A percentile compares a stretch with the other conserved stretches of the same genome.
Evolutionary conservation across 2,888 invertebrate genomes (phyloP).

Genomic region (Prosapia bicincta): DNA sequence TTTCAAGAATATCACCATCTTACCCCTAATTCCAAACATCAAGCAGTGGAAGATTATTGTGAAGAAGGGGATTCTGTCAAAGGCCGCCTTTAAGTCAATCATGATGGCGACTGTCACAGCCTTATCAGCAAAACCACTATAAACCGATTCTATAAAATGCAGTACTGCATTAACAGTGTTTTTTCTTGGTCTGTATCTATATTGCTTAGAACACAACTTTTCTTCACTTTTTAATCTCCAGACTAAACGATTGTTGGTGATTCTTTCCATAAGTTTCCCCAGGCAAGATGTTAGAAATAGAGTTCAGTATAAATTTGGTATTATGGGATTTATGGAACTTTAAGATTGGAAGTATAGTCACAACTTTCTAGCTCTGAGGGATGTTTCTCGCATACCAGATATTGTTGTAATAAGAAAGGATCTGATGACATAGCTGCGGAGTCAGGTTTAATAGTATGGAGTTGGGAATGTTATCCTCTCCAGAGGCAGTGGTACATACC

Average conservation of each 20-base stretch:
- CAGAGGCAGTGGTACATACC: not conserved
- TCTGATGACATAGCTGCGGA: no score
- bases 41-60: not conserved
- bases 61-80: not conserved
- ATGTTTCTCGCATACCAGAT: no score
- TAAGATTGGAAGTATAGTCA: no score
- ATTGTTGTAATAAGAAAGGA: no score
- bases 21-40: not conserved
- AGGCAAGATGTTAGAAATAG: constrained; percentile 5
- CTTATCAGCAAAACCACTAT: not conserved
- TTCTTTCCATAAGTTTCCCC: constrained; percentile 5
- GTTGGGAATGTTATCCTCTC: not conserved
- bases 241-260: not conserved
- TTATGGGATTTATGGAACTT: no score
- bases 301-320: no score
- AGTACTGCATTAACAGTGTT: not conserved
- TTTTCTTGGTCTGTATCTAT: not conserved
- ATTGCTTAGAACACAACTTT: not conserved
- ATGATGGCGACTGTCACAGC: not conserved
- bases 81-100: not conserved
- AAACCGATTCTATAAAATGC: not conserved
- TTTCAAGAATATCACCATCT: not conserved
- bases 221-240: not conserved
- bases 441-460: not conserved
- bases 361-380: no score